Evolutionary conservation across 2,113 vertebrate genomes (phyloP).

Genomic region (Chamaetylas fuelleborni): DNA sequence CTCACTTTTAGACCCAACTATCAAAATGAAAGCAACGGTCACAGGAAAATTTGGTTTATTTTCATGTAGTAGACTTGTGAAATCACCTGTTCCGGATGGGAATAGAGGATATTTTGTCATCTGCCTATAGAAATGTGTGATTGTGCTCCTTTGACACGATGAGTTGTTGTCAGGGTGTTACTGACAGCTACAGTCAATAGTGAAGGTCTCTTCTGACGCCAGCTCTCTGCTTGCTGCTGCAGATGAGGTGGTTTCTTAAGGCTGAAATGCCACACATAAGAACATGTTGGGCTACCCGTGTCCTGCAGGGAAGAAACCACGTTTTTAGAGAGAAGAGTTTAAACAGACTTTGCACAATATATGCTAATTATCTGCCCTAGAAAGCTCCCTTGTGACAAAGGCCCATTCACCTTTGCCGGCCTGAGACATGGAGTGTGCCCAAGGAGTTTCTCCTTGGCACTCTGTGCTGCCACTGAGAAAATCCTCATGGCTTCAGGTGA

Average conservation of each 20-base stretch:
- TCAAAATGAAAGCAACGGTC: not conserved
- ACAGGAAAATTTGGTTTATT: not conserved
- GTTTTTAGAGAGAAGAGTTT: not conserved
- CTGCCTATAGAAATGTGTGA: rapidly evolving
- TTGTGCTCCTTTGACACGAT: rapidly evolving
- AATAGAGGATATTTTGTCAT: not conserved
- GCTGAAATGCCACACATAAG: not conserved
- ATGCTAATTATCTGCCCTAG: not conserved
- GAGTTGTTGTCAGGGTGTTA: not conserved
- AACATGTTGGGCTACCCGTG: rapidly evolving
- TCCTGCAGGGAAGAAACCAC: not conserved
- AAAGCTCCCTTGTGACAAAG: not conserved
- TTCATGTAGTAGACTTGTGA: not conserved
- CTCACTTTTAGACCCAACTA: not conserved
- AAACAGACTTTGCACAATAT: not conserved
- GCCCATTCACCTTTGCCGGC: not conserved
- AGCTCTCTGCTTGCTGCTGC: not conserved
- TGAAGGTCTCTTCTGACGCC: rapidly evolving
- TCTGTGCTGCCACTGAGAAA: rapidly evolving
- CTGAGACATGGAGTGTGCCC: rapidly evolving
- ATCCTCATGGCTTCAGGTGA: not conserved
- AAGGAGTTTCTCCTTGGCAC: not conserved
- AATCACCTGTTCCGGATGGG: not conserved
- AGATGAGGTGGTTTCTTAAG: rapidly evolving
- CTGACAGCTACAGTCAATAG: not conserved